Base-by-base conservation (phyloP, 1,140 invertebrate genomes). In the Drosophila parvula region DNA sequence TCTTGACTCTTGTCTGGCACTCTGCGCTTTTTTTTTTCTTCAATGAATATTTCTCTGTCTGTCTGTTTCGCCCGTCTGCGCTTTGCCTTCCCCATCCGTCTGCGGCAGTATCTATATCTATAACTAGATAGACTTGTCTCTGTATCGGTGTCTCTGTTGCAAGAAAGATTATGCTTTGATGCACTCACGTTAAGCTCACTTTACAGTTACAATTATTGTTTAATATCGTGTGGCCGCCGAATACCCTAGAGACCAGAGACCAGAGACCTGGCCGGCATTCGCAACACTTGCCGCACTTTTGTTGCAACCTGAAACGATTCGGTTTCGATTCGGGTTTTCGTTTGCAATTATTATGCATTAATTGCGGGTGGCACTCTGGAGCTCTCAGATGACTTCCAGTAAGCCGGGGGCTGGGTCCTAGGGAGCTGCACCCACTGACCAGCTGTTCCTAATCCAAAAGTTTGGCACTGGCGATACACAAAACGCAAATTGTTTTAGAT, bases 171-270 rank as follows among this genome's bases (percentile, higher is more conserved):
- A 89, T 89, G 85, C 85, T 89, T 89, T 89, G 84, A 89, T 89
- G 84, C 84, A 89, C 84, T 89, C 84, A 89, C 84, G 84, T 89
- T 89, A 89, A 89, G 84, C 84, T 89, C 84, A 89, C 85, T 89
- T 89, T 89, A 89, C 84, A 89, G 84, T 89, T 89, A 89, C 84
- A 89, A 89, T 89, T 89, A 89, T 89, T 89, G 84, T 89, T 89
- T 89, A 89, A 90, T 89, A 89, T 89, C 84, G 79, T 77, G 80
- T 81, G 59, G 74, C 60, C 79, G 65, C 68, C 75, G 79, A 86
- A 38, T 45, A 53, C 58, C 41, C 78, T 77, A 76, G 69, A 86
- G 78, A 63, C 75, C 62, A 76, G 69, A 86, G 78, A 63, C 75
- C 62, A 78, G 47, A 74, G 71, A 86, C 65, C 48, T 50, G 44